Conservation (phyloP, 2,113 vertebrate species). For the Pollimyrus isidori region DNA sequence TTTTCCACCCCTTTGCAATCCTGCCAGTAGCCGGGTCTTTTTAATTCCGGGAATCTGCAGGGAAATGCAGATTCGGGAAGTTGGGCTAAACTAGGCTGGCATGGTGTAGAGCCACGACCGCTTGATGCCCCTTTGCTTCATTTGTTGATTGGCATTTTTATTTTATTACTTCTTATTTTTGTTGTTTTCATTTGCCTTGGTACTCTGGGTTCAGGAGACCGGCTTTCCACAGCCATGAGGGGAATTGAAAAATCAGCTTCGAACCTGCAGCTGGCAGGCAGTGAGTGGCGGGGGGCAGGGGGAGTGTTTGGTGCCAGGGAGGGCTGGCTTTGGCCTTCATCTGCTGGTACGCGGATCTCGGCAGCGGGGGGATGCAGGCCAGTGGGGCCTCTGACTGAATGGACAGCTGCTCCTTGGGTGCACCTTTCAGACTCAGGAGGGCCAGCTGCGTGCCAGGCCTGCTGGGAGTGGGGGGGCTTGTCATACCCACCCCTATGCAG, state of each 20-base stretch:
- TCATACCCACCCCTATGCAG: neutral
- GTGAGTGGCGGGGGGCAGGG: neutral
- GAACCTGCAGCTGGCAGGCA: neutral
- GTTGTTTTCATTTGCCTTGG: neutral
- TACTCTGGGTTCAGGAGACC: neutral
- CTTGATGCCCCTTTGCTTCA: neutral
- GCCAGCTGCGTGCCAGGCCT: neutral
- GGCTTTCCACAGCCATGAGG: neutral
- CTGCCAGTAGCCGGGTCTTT: neutral
- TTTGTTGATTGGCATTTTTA: neutral
- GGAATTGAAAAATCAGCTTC: neutral
- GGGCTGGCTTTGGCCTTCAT: constrained; percentile 14
- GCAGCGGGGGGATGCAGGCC: neutral
- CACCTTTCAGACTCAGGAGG: neutral
- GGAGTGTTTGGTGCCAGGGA: neutral
- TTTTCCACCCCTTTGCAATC: neutral
- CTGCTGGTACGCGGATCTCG: neutral
- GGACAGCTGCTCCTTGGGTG: constrained; percentile 20
- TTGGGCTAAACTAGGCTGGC: neutral
- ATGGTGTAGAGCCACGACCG: neutral
- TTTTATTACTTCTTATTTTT: neutral
- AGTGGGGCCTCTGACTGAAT: neutral
- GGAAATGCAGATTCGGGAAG: neutral
- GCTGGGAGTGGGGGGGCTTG: neutral
- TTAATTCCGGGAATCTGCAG: neutral